A percentile compares a stretch with the other conserved stretches of the same genome.
Conservation (phyloP, 2,113 vertebrate genomes). For the Montifringilla adamsi region DNA sequence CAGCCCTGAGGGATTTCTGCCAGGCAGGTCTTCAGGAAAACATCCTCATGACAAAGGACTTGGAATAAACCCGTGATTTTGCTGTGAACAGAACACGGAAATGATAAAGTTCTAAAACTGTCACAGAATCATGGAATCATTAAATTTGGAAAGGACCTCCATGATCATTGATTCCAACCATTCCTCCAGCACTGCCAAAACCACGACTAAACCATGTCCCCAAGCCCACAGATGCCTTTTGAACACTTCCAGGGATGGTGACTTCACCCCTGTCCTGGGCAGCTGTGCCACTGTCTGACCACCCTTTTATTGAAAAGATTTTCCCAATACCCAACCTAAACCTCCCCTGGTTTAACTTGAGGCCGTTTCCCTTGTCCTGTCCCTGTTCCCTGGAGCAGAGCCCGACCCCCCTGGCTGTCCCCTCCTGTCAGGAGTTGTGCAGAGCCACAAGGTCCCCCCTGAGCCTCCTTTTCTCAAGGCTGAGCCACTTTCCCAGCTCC, state of each 20-base stretch:
- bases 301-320: too few relatives aligned
- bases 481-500: background rate
- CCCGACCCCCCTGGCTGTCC: rapidly evolving
- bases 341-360: rapidly evolving
- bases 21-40: background rate
- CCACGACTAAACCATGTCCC: background rate
- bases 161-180: background rate
- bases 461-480: background rate
- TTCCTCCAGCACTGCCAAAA: background rate
- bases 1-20: background rate
- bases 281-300: background rate
- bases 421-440: background rate
- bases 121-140: background rate
- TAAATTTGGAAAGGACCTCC: background rate
- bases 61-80: background rate
- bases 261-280: background rate
- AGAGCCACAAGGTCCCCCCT: background rate
- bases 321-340: background rate
- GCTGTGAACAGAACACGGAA: background rate
- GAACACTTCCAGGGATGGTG: background rate
- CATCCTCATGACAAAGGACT: background rate
- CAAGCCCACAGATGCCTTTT: background rate
- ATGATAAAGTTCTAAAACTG: background rate
- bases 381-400: background rate
- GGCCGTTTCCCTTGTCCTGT: rapidly evolving